Evolutionary conservation across 2,888 invertebrate genomes (phyloP), one percentile per base, ranked within the genome.

Genomic region (Mystacides longicornis): DNA sequence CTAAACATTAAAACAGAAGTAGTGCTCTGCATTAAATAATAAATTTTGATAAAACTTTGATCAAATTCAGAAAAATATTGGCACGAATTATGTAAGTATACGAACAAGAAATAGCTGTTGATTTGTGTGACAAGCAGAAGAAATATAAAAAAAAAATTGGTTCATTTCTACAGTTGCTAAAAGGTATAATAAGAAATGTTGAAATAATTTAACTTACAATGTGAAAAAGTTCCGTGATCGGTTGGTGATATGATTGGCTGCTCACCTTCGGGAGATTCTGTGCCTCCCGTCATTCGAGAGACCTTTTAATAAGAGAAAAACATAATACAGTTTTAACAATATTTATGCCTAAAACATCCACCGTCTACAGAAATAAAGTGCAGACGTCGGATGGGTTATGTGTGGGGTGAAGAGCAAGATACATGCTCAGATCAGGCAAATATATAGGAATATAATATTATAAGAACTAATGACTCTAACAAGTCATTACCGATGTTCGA

Each of bases 181-280:
- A 27, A 27, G 5, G 11, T 7, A 37, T 37, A n/a, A 16, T 37
- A 27, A 27, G 5, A 2, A 37, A 45, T 23, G 23, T 22, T 23
- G 19, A 2, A 19, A 9, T 52, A 18, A n/a, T 33, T n/a, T n/a
- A n/a, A 51, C 55, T 51, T 31, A 55, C 55, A 42, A 5, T 50
- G 50, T 19, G 55, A 55, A 22, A 55, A 55, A 2, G 55, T 55
- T 16, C 55, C 55, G 55, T 55, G 55, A 46, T 55, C 49, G 21
- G 52, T 47, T 22, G 54, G 49, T n/a, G 47, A 46, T 48, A 54
- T 49, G 48, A 54, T 54, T 48, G 54, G 54, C 23, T 54, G 48
- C n/a, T 54, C 54, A 31, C 54, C 54, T 11, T 45, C 37, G 4
- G 54, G 54, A 33, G 54, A 42, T 2, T 54, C 49, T 42, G 33